Evolutionary conservation across 2,113 vertebrate genomes (phyloP), one percentile per base, ranked within the genome.

Genomic region (Sialia sialis): DNA sequence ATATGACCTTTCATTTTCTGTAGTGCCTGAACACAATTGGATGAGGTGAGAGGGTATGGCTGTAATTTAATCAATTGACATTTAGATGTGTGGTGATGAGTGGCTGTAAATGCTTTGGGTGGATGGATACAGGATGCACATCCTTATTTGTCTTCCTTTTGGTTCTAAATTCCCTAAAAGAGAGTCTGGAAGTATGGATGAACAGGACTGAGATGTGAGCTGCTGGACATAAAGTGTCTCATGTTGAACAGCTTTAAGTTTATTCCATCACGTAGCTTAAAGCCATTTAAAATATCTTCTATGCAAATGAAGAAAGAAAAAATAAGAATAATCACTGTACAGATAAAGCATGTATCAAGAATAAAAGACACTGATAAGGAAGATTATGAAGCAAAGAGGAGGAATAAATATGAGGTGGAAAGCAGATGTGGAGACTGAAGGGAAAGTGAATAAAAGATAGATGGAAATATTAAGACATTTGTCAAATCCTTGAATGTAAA

Each of bases 391-490:
- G 95, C 83, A 91, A 96, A 84, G 77, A 89, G 91, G 56, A 94
- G 82, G 91, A 86, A 63, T 79, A 94, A 94, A 88, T 85, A 88
- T 26, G 39, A 62, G 79, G 67, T 68, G 46, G 34, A 87, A 96
- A 73, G 54, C 68, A 77, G 84, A 62, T 64, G 70, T 67, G 79
- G 75, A 84, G 82, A 39, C 30, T 87, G 72, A 89, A 77, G 72
- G 70, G 85, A 91, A 93, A 46, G 81, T 29, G 58, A 16, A 68
- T 46, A 58, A 78, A 85, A 90, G 85, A 89, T 55, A 87, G 72
- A 92, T 94, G 90, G 75, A 94, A 97, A 97, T 92, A 94, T 56
- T 79, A 74, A 88, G 43, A 13, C 63, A 49, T 86, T 97, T 97
- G 92, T 95, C 94, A 95, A 81, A 95, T 72, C 70, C 58, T 80